A percentile compares a stretch with the other conserved stretches of the same genome.
These are phyloP conservation scores for Hippoglossus hippoglossus DNA, from an alignment of 2,797 vertebrate genomes.

Conservation along the genomic window DNA sequence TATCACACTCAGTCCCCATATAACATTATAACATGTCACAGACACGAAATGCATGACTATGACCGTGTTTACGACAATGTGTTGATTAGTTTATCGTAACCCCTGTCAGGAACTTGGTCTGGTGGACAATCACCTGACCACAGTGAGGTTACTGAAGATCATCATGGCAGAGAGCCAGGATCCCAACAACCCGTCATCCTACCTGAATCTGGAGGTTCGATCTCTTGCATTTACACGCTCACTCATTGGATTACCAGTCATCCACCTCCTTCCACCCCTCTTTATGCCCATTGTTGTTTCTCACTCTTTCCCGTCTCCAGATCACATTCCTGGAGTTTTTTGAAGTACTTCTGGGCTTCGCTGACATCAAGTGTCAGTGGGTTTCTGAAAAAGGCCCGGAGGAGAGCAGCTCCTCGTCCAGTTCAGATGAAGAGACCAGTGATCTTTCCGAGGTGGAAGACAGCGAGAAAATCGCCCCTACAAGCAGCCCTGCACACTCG, in stretches of 20 bases:
- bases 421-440: not conserved
- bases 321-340: conserved; percentile 95
- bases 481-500: conserved; percentile 19
- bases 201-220: conserved; percentile 87
- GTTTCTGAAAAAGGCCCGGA: conserved; percentile 1
- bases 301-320: conserved; percentile 71
- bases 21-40: not conserved
- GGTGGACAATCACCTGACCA: conserved; percentile 84
- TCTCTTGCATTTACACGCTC: not conserved
- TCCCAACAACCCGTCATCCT: conserved; percentile 47
- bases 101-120: conserved; percentile 87
- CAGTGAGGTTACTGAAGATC: conserved; percentile 81
- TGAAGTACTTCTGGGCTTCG: conserved; percentile 90
- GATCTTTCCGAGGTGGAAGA: conserved; percentile 3
- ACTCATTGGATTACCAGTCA: not conserved
- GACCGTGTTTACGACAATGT: not conserved
- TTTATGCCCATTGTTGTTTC: not conserved
- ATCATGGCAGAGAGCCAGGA: conserved; percentile 81
- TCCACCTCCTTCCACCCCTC: not conserved
- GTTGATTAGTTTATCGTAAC: not conserved
- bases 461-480: not conserved
- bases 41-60: not conserved
- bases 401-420: not conserved
- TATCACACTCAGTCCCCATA: not conserved
- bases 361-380: conserved; percentile 72